Evolutionary conservation across 2,113 vertebrate species (phyloP).

Genomic region (Brienomyrus longianalis): DNA sequence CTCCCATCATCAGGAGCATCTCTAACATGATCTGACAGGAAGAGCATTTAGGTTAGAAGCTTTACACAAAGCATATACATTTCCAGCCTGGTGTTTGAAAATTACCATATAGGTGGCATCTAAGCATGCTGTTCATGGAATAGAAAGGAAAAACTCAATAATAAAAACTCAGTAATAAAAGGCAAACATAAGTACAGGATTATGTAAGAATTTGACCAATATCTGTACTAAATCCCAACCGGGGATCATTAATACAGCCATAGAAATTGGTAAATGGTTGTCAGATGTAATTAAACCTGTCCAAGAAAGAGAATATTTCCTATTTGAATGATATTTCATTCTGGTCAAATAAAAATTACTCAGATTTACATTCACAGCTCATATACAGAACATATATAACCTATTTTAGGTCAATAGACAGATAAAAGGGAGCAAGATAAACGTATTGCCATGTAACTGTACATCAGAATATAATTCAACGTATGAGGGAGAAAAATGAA

Average conservation of each 20-base stretch:
- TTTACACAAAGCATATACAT: neutral
- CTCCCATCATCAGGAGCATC: constrained; percentile 9
- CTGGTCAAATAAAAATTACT: neutral
- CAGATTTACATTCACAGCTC: neutral
- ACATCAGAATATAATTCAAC: neutral
- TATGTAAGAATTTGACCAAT: neutral
- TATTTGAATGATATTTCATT: neutral
- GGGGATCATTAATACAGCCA: neutral
- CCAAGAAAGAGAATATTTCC: neutral
- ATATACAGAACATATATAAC: neutral
- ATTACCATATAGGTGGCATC: neutral
- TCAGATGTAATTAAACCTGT: neutral
- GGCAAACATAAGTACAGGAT: neutral
- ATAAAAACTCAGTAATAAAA: neutral
- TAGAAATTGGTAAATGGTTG: neutral
- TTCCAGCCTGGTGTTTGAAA: neutral
- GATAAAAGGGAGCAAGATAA: neutral
- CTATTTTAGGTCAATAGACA: neutral
- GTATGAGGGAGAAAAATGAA: neutral
- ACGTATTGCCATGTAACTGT: neutral
- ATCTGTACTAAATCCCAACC: neutral
- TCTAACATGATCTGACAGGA: constrained; percentile 1
- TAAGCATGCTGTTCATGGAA: neutral
- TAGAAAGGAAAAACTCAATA: neutral
- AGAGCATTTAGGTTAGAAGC: neutral